phyloP scores from a whole-genome alignment of 1,140 invertebrate genomes.

The Drosophila cardini region DNA sequence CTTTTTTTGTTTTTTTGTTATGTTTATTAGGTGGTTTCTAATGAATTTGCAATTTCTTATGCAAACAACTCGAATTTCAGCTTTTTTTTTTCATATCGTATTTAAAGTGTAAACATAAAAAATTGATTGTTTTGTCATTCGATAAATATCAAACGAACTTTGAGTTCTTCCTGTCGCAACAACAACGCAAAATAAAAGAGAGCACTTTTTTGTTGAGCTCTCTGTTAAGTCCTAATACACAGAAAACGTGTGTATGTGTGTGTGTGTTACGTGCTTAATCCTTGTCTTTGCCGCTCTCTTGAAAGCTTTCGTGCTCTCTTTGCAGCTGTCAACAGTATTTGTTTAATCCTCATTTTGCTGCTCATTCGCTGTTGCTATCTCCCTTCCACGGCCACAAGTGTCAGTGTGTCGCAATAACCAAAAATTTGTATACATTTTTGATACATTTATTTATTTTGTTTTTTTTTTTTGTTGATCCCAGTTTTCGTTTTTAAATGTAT shows the following conservation, averaged over 20 bases:
- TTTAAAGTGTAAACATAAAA: background rate
- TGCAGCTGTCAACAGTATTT: background rate
- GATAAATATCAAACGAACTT: background rate
- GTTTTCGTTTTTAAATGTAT: constrained; percentile 17
- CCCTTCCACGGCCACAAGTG: background rate
- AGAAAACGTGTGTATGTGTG: too few species aligned
- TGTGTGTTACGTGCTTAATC: background rate
- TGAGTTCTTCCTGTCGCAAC: background rate
- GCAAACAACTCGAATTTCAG: background rate
- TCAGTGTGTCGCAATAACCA: background rate
- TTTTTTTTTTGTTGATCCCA: constrained; percentile 25
- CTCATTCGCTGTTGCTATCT: too few species aligned
- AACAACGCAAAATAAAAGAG: background rate
- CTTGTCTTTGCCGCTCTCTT: background rate
- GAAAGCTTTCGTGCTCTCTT: background rate
- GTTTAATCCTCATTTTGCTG: too few species aligned
- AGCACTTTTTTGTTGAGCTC: background rate
- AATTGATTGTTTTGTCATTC: background rate
- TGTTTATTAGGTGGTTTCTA: constrained; percentile 4
- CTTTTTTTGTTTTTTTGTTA: background rate
- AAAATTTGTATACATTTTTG: background rate
- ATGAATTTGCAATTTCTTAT: constrained; percentile 1
- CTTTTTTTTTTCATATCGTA: background rate
- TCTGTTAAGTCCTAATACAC: too few species aligned
- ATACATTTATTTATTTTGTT: constrained; percentile 9